phyloP scores from a whole-genome alignment of 2,888 invertebrate genomes.

The Lycophotia porphyrea region DNA sequence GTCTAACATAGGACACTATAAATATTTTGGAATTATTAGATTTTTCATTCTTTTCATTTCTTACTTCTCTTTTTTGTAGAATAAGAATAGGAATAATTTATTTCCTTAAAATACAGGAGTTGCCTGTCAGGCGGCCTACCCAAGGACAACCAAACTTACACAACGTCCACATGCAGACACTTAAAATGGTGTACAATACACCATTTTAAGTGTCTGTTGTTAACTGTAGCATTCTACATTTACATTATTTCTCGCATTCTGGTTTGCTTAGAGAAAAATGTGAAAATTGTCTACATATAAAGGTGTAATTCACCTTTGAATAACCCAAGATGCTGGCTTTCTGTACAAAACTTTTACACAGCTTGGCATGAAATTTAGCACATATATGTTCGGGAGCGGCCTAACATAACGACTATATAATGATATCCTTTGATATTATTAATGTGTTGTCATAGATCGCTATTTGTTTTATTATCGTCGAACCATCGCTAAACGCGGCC shows the following conservation, averaged over 20 bases:
- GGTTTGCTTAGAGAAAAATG: not conserved
- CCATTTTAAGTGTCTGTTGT: not conserved
- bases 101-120: no score
- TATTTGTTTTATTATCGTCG: slow-evolving; percentile 48
- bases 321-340: not conserved
- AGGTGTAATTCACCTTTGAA: not conserved
- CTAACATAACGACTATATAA: slow-evolving; percentile 26
- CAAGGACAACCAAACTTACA: not conserved
- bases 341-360: not conserved
- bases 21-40: not conserved
- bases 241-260: not conserved
- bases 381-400: not conserved
- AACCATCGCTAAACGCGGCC: slow-evolving; percentile 49
- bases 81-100: no score
- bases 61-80: not conserved
- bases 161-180: not conserved
- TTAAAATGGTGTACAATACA: not conserved
- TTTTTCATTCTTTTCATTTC: not conserved
- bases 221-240: not conserved
- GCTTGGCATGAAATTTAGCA: slow-evolving; percentile 4
- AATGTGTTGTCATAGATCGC: slow-evolving; percentile 51
- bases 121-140: no score
- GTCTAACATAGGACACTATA: not conserved
- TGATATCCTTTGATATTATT: slow-evolving; percentile 34
- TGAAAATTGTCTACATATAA: not conserved